Base-by-base conservation (phyloP, 2,797 vertebrate genomes). In the Schizopygopsis malacanthus region DNA sequence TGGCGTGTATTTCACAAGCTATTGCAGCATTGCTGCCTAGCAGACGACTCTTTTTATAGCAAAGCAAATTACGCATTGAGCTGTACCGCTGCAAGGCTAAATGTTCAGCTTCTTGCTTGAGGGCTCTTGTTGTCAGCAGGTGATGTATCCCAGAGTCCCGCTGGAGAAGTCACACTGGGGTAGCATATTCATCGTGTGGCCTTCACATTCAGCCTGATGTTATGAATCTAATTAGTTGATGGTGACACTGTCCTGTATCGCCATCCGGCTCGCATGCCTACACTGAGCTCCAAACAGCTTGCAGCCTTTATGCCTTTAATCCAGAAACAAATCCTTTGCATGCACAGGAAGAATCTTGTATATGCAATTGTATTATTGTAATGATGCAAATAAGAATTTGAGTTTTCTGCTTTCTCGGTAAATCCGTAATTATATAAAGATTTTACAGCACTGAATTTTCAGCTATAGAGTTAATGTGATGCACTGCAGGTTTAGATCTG, bases 201-300 rank as follows among this genome's bases (percentile, higher is more conserved):
- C 94, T 94, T 94, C 93, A 95, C 94, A 95, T 95, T 95, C 93
- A 95, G 92, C 94, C 93, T 94, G 94, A 94, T 94, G 94, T 94
- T 94, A 96, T 95, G 95, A 95, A 95, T 95, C 93, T 95, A 95
- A 95, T 95, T 95, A 96, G 92, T 93, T 79, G 91, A 89, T 87
- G 90, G 93, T 91, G 92, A 90, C 80, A 83, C 80, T 89, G 87
- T 90, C 91, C 63, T 91, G 90, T 89, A 90, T 90, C 81, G 2
- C 65, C 56, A 63, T 52, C 41, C 15, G 2, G 59, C 25, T 65
- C 13, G 22, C 71, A 75, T 65, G 56, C 71, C 56, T 65, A 61
- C 43, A 16, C 71, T 76, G 71, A 75, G 25, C 20, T 33, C 54
- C 41, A 20, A 83, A 83, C 71, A 83, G 82, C 43, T 75, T 75